Percentiles rank a stretch among this genome's conserved stretches.
Evolutionary conservation across 2,888 invertebrate species (phyloP).

Genomic region (Danaus chrysippus): DNA sequence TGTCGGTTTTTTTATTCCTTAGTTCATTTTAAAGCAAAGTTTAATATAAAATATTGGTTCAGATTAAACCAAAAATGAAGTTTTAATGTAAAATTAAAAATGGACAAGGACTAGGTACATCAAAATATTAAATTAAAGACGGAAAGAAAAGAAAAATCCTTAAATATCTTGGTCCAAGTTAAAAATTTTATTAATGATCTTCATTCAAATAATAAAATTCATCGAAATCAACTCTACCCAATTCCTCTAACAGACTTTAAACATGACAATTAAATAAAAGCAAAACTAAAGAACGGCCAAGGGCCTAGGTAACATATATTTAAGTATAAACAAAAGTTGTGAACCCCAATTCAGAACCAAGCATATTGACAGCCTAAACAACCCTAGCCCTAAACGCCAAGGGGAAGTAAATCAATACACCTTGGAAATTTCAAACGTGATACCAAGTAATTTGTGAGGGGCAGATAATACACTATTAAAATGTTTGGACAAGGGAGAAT

Average conservation of each 20-base stretch:
- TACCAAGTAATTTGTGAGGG: conserved; percentile 44
- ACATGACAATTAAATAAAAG: conserved; percentile 12
- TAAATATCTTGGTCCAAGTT: background rate
- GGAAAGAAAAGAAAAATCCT: background rate
- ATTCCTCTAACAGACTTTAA: background rate
- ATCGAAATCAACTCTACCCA: background rate
- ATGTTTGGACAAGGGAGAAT: background rate
- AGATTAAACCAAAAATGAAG: too few species aligned
- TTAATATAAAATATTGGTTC: too few species aligned
- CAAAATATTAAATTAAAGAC: too few species aligned
- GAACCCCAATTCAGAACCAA: conserved; percentile 33
- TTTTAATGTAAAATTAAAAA: too few species aligned
- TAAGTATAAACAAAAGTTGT: conserved; percentile 26
- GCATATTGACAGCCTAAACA: conserved; percentile 47
- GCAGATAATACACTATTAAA: conserved; percentile 5
- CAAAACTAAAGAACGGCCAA: conserved; percentile 12
- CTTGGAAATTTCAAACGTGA: conserved; percentile 67
- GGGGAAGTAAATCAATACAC: conserved; percentile 67
- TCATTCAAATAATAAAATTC: background rate
- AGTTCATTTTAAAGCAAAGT: too few species aligned
- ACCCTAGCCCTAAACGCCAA: conserved; percentile 43
- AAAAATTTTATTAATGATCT: background rate
- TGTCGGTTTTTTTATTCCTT: too few species aligned
- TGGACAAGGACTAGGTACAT: too few species aligned
- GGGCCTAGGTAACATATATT: conserved; percentile 17